A percentile compares a stretch with the other conserved stretches of the same genome.
Evolutionary conservation across 2,113 vertebrate species (phyloP).

Genomic region (Artemisiospiza belli): DNA sequence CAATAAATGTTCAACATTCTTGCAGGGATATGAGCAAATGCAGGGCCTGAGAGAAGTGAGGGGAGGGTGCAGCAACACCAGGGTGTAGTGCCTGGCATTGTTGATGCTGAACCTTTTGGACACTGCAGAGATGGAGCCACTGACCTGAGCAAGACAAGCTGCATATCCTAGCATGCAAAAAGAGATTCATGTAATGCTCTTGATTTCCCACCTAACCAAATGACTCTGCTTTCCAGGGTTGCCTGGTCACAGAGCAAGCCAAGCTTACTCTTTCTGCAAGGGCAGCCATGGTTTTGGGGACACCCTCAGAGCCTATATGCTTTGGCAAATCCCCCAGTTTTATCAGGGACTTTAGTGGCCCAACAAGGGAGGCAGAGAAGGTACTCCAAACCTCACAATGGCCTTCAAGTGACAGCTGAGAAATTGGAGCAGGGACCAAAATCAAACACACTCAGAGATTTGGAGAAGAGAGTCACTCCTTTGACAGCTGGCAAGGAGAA

Average conservation of each 20-base stretch:
- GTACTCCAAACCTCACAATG: not conserved
- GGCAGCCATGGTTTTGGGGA: not conserved
- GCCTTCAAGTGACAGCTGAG: not conserved
- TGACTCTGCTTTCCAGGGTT: not conserved
- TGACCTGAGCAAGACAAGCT: not conserved
- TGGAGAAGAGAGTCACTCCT: not conserved
- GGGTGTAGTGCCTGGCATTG: not conserved
- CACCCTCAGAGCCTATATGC: not conserved
- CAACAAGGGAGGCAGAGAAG: not conserved
- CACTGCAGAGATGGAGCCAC: not conserved
- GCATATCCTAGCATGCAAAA: not conserved
- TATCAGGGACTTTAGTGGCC: not conserved
- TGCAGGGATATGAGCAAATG: not conserved
- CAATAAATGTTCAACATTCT: fast-evolving
- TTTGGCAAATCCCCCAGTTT: not conserved
- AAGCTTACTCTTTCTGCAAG: not conserved
- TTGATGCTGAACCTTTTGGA: not conserved
- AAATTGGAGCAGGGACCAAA: not conserved
- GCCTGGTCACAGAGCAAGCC: not conserved
- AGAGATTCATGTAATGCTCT: not conserved
- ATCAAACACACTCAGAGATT: not conserved
- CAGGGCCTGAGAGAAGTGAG: fast-evolving
- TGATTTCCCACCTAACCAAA: not conserved
- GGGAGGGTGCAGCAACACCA: fast-evolving
- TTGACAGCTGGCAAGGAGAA: not conserved